A percentile compares a stretch with the other conserved stretches of the same genome.
Conservation (phyloP, 2,797 vertebrate genomes). For the Anguilla obscura region DNA sequence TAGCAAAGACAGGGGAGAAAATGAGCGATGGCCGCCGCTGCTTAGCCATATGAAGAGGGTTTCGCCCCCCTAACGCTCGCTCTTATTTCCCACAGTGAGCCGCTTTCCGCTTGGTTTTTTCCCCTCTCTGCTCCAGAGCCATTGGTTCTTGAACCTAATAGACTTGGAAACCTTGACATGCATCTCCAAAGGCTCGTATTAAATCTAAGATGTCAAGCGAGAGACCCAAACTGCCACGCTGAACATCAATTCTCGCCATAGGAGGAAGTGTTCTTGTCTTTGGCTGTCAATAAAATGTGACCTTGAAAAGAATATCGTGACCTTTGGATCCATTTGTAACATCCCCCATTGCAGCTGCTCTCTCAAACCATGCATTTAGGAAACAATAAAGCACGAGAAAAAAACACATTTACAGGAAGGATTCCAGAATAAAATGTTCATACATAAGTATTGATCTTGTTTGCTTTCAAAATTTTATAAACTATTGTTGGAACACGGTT, state of each 20-base stretch:
- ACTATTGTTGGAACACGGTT: background rate
- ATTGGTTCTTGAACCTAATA: conserved; percentile 45
- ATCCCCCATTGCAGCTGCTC: conserved; percentile 7
- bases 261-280: conserved; percentile 40
- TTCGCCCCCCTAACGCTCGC: background rate
- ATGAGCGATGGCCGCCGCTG: conserved; percentile 12
- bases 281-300: conserved; percentile 44
- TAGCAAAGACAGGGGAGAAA: conserved; percentile 18
- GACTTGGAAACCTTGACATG: conserved; percentile 46
- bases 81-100: conserved; percentile 30
- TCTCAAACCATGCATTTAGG: conserved; percentile 14
- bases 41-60: conserved; percentile 24
- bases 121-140: conserved; percentile 35
- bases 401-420: background rate
- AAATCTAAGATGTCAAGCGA: conserved; percentile 41
- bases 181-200: conserved; percentile 44
- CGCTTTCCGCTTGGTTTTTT: conserved; percentile 32
- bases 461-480: background rate
- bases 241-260: conserved; percentile 42
- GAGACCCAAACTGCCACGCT: conserved; percentile 40
- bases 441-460: background rate
- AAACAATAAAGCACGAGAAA: conserved; percentile 6
- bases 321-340: conserved; percentile 39
- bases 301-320: conserved; percentile 39
- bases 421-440: background rate